Conservation (phyloP, 2,113 vertebrate species). For the Scomber colias region DNA sequence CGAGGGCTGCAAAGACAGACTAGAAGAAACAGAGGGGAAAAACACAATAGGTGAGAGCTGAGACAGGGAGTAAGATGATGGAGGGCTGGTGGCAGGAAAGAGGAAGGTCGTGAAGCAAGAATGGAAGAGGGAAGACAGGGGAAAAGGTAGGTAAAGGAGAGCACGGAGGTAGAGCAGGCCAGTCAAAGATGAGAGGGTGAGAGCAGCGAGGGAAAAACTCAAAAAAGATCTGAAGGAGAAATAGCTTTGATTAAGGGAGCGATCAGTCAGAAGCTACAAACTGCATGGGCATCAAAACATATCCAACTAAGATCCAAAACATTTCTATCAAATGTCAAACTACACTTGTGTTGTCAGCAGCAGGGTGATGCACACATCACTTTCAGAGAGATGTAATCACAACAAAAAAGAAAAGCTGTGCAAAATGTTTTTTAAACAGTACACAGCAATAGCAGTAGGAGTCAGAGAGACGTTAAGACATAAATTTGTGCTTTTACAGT, state of each 20-base stretch:
- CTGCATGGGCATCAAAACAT: constrained; percentile 45
- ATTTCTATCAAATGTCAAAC: constrained; percentile 65
- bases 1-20: constrained; percentile 22
- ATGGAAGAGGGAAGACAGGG: neutral
- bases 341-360: constrained; percentile 40
- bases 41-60: constrained; percentile 22
- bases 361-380: constrained; percentile 27
- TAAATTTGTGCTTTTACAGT: constrained; percentile 39
- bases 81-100: constrained; percentile 2
- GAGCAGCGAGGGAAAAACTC: constrained; percentile 18
- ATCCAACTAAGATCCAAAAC: constrained; percentile 54
- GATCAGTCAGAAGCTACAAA: constrained; percentile 60
- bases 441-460: constrained; percentile 21
- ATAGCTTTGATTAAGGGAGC: constrained; percentile 54
- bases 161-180: neutral
- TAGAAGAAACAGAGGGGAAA: constrained; percentile 18
- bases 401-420: constrained; percentile 24
- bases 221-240: constrained; percentile 38
- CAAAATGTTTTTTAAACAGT: constrained; percentile 50
- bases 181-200: constrained; percentile 15
- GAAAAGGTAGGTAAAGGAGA: neutral
- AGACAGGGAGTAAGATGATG: neutral
- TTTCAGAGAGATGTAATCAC: constrained; percentile 39
- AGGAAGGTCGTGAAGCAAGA: neutral
- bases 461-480: constrained; percentile 38